These are phyloP conservation scores for Sprattus sprattus DNA, from an alignment of 2,113 vertebrate species.

Conservation along the genomic window DNA sequence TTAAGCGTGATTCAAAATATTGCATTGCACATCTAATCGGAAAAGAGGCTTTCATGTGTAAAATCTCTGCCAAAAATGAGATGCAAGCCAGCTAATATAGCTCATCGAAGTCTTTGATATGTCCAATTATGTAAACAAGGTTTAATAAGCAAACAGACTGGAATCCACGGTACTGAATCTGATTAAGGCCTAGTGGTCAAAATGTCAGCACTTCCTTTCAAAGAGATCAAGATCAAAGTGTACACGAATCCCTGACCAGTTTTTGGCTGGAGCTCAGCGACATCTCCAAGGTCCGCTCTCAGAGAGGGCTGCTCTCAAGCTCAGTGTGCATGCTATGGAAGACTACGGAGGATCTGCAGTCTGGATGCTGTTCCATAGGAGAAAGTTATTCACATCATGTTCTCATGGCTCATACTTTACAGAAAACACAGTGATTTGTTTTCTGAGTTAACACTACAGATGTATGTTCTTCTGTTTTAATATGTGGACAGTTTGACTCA, in stretches of 20 bases:
- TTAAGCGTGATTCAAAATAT: conserved; percentile 19
- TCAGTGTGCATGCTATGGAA: too few species aligned
- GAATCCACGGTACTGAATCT: conserved; percentile 43
- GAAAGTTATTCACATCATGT: too few species aligned
- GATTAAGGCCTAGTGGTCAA: conserved; percentile 52
- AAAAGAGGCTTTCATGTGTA: conserved; percentile 53
- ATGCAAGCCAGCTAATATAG: conserved; percentile 45
- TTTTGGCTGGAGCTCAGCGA: conserved; percentile 34
- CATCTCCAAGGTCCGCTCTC: conserved; percentile 18
- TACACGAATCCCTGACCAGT: conserved; percentile 28
- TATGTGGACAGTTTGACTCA: too few species aligned
- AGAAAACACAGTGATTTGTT: too few species aligned
- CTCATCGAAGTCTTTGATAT: conserved; percentile 55
- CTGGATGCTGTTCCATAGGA: too few species aligned
- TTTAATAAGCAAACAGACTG: conserved; percentile 58
- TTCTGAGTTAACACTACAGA: too few species aligned
- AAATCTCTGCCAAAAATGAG: conserved; percentile 49
- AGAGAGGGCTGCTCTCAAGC: background rate
- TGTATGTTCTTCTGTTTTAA: too few species aligned
- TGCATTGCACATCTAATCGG: conserved; percentile 36
- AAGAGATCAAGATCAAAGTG: conserved; percentile 50
- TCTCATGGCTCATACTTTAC: too few species aligned
- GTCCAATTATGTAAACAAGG: conserved; percentile 56
- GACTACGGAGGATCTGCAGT: too few species aligned
- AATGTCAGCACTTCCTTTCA: conserved; percentile 53